Conservation (phyloP, 2,888 invertebrate genomes). For the Pollenia griseotomentosa region DNA sequence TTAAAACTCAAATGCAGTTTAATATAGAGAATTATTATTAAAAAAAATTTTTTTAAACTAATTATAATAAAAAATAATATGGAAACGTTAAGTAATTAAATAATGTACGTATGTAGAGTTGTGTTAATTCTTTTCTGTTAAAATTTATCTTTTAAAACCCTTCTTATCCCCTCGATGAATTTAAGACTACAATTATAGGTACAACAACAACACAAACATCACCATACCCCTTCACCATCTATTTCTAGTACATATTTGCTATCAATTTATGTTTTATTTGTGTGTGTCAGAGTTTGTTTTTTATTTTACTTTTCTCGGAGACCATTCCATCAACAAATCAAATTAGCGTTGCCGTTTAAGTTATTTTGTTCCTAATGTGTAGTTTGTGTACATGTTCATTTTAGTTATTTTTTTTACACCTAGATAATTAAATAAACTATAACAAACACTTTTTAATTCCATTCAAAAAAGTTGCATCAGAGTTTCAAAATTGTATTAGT, state of each 20-base stretch:
- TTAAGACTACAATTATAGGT: background rate
- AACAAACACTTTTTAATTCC: too few relatives aligned
- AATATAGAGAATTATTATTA: too few relatives aligned
- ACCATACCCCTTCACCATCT: background rate
- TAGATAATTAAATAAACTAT: too few relatives aligned
- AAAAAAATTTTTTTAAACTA: too few relatives aligned
- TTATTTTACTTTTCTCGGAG: slow-evolving; percentile 7
- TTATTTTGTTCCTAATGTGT: too few relatives aligned
- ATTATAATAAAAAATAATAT: too few relatives aligned
- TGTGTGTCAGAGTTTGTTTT: background rate
- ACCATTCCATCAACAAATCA: slow-evolving; percentile 43
- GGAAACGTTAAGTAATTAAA: too few relatives aligned
- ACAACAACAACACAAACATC: background rate
- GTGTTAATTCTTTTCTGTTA: slow-evolving; percentile 4
- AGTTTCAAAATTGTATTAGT: too few relatives aligned
- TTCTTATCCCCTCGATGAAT: background rate
- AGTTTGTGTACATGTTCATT: too few relatives aligned
- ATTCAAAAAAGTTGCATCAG: too few relatives aligned
- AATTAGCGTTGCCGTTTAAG: background rate
- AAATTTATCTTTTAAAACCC: slow-evolving; percentile 21
- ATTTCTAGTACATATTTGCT: slow-evolving; percentile 33
- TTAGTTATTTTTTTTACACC: too few relatives aligned
- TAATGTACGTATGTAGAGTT: background rate
- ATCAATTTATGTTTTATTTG: slow-evolving; percentile 50
- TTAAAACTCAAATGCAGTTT: too few relatives aligned